Percentiles rank a stretch among this genome's conserved stretches.
Evolutionary conservation across 2,113 vertebrate species (phyloP).

Genomic region (Sceloporus undulatus): DNA sequence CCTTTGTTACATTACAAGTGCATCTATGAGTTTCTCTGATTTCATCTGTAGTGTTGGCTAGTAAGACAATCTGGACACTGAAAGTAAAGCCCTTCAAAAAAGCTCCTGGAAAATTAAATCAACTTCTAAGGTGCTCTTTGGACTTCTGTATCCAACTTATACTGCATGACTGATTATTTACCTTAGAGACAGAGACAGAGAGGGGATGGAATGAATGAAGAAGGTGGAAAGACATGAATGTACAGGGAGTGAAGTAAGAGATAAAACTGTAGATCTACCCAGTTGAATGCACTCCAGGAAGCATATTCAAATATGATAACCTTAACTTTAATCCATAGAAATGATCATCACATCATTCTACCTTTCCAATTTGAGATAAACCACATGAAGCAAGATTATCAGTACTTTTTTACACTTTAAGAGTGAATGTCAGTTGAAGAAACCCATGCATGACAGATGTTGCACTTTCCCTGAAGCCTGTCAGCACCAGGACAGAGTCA

Average conservation of each 20-base stretch:
- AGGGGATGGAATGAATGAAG: no score
- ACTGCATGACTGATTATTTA: not conserved
- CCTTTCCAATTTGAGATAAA: not conserved
- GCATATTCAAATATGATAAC: not conserved
- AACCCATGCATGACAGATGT: constrained; percentile 24
- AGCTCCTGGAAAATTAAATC: not conserved
- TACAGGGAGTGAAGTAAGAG: not conserved
- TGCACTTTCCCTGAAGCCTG: constrained; percentile 22
- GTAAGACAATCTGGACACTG: not conserved
- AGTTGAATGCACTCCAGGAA: not conserved
- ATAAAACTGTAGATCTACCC: not conserved
- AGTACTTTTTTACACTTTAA: constrained; percentile 8
- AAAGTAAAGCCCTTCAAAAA: not conserved
- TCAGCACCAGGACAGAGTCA: constrained; percentile 19
- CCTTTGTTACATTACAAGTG: not conserved
- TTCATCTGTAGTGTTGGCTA: not conserved
- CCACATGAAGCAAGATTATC: constrained; percentile 8
- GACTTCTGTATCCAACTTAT: not conserved
- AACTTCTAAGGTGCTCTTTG: not conserved
- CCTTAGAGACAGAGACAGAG: not conserved
- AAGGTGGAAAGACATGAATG: not conserved
- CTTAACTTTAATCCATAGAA: not conserved
- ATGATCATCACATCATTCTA: not conserved
- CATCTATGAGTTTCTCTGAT: not conserved
- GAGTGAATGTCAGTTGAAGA: not conserved